Evolutionary conservation across 92 coral and sea anemone genomes (phyloP).

Genomic region (Umimayanthus kanabou): DNA sequence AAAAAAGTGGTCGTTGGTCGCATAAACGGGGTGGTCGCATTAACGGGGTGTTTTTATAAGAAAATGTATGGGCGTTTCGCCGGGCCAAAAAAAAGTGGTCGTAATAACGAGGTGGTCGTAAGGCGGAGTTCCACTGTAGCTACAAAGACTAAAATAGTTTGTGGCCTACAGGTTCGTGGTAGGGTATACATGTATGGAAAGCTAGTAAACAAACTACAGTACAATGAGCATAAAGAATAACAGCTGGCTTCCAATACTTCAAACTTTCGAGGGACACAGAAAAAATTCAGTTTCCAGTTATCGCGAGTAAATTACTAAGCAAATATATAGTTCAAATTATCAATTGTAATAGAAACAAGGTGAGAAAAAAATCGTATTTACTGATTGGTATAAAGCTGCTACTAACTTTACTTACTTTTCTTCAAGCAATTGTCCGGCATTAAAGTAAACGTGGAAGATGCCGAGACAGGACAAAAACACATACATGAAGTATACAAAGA

Average conservation of each 20-base stretch:
- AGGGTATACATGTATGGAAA: background rate
- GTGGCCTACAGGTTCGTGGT: too few species aligned
- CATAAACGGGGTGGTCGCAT: too few species aligned
- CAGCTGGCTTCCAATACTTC: background rate
- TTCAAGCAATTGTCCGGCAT: conserved; percentile 73
- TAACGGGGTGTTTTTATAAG: too few species aligned
- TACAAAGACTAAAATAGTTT: too few species aligned
- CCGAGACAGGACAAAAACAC: conserved; percentile 32
- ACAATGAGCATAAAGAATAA: too few species aligned
- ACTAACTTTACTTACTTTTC: background rate
- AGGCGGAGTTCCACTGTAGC: too few species aligned
- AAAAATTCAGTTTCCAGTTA: background rate
- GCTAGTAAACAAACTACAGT: too few species aligned
- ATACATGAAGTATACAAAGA: background rate
- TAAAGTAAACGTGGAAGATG: conserved; percentile 62
- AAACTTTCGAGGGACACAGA: background rate
- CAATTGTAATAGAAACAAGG: background rate
- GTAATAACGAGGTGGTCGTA: too few species aligned
- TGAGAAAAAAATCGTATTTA: background rate
- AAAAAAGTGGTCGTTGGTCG: too few species aligned
- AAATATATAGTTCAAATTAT: too few species aligned
- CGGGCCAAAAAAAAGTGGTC: too few species aligned
- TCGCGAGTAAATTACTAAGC: background rate
- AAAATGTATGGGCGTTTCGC: too few species aligned
- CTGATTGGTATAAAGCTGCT: background rate